These are phyloP conservation scores for Sitta europaea DNA, from an alignment of 2,113 vertebrate genomes.

Conservation along the genomic window DNA sequence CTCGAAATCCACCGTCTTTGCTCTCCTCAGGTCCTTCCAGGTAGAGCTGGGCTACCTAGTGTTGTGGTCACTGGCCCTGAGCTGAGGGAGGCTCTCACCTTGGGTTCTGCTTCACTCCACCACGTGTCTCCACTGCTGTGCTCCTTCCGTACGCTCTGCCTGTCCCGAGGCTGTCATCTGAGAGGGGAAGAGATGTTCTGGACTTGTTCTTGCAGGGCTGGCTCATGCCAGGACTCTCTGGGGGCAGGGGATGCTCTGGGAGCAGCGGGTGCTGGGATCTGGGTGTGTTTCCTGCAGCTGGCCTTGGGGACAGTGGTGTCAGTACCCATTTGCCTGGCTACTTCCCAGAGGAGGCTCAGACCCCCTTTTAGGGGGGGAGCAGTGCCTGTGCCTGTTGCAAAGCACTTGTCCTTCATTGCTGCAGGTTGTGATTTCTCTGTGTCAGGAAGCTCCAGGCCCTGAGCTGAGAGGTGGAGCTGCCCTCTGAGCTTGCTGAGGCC, in stretches of 20 bases:
- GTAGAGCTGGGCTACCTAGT: background rate
- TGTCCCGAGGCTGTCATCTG: background rate
- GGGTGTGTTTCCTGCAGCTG: background rate
- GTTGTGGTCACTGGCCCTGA: accelerated
- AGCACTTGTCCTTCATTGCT: background rate
- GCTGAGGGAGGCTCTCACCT: background rate
- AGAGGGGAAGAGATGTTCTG: background rate
- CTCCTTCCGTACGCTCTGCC: background rate
- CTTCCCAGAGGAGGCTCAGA: background rate
- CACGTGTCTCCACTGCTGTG: accelerated
- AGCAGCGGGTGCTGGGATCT: background rate
- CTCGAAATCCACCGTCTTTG: background rate
- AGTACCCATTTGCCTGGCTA: accelerated
- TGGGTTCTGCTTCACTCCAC: background rate
- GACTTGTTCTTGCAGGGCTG: accelerated
- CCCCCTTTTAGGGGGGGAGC: background rate
- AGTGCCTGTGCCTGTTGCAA: background rate
- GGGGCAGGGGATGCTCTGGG: background rate
- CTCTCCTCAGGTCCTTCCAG: background rate
- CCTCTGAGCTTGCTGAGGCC: background rate
- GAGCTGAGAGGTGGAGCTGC: background rate
- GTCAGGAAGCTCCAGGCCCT: background rate
- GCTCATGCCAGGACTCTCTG: accelerated
- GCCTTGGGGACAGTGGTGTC: accelerated
- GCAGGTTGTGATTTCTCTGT: background rate